A percentile compares a stretch with the other conserved stretches of the same genome.
Evolutionary conservation across 37 sponge, comb jelly and placozoan species (phyloP).

Genomic region (Oopsacas minuta): DNA sequence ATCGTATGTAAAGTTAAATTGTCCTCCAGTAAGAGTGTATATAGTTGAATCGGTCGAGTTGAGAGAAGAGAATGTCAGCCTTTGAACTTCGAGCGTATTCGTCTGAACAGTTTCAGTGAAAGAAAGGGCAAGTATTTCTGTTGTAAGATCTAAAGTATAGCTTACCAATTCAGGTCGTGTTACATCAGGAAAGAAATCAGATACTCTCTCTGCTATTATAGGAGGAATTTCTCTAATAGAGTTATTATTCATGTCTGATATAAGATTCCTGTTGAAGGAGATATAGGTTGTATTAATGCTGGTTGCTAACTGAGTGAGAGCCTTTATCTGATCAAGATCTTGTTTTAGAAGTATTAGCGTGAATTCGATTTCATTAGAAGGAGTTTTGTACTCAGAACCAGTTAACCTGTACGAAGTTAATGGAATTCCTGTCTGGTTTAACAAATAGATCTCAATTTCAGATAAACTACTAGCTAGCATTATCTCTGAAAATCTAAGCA

Average conservation of each 20-base stretch:
- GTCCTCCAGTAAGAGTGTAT: conserved; percentile 50
- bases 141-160: conserved; percentile 53
- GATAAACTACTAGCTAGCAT: conserved; percentile 43
- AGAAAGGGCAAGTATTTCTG: conserved; percentile 49
- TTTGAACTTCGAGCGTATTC: conserved; percentile 33
- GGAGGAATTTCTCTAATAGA: conserved; percentile 23
- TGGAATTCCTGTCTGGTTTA: conserved; percentile 25
- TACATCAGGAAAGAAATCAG: conserved; percentile 26
- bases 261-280: conserved; percentile 28
- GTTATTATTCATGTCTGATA: conserved; percentile 70
- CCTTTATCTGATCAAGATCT: conserved; percentile 57
- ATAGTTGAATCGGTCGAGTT: conserved; percentile 10
- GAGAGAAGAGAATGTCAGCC: conserved; percentile 37
- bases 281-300: conserved; percentile 31
- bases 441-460: conserved; percentile 32
- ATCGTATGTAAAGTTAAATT: conserved; percentile 24
- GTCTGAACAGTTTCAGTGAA: conserved; percentile 69
- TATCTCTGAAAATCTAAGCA: conserved; percentile 62
- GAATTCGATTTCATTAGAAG: conserved; percentile 24
- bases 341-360: conserved; percentile 21
- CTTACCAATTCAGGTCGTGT: conserved; percentile 55
- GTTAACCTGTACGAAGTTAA: conserved; percentile 18
- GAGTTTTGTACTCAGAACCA: conserved; percentile 36
- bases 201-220: not conserved
- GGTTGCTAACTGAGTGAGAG: conserved; percentile 32